Evolutionary conservation across 2,888 invertebrate genomes (phyloP), one percentile per base, ranked within the genome.

Genomic region (Lasiommata megera): DNA sequence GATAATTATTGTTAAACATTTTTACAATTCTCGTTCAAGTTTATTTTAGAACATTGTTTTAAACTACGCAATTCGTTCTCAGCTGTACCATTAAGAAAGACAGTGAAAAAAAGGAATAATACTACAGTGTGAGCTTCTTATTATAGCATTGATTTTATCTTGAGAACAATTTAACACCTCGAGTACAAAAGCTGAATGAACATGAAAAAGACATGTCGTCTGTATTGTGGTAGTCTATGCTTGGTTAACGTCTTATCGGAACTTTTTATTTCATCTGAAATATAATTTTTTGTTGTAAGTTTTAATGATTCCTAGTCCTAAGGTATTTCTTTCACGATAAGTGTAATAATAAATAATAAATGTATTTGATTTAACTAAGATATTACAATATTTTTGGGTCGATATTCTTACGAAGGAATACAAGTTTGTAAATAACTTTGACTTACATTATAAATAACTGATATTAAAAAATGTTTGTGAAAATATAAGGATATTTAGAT

Each of bases 91-190:
- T 61, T 60, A 53, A 60, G 58, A 53, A 56, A 53, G 41, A 54
- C 53, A 47, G 50, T 40, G 51, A 52, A 63, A 60, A 40, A 38
- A 9, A 38, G 56, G 58, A 62, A 58, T 56, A 62, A 58, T 51
- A n/a, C n/a, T n/a, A 52, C 50, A 59, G 48, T 53, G 58, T 58
- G 56, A 61, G 44, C 57, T 58, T 52, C 56, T 58, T 55, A 66
- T 61, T 65, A 62, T 60, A 41, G 36, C 23, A 48, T 59, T 50
- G 63, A 66, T 65, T 53, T 64, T 63, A 65, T 68, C 65, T 51
- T 16, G 48, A 57, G 53, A 63, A 67, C 64, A 65, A 69, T 69
- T 75, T 77, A 71, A 75, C 74, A 76, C 72, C 67, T 72, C 67
- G 53, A 48, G 43, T 65, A 70, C 68, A 74, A 74, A 73, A 67